phyloP scores from a whole-genome alignment of 2,888 invertebrate genomes.

The Entomobrya multifasciata region DNA sequence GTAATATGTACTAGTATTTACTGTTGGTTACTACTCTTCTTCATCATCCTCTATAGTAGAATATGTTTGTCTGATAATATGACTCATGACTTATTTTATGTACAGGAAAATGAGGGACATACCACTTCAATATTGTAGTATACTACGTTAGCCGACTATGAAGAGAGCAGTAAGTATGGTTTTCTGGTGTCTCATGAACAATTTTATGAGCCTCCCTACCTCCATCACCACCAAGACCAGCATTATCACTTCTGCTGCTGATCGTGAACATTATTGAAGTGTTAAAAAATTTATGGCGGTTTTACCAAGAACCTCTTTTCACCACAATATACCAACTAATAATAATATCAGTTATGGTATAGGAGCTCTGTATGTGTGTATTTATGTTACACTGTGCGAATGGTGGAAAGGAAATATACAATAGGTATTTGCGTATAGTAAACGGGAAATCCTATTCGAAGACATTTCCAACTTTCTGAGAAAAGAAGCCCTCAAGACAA shows the following conservation, averaged over 20 bases:
- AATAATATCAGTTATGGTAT: no score
- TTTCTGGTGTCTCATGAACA: slow-evolving; percentile 60
- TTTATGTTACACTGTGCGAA: no score
- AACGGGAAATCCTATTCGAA: no score
- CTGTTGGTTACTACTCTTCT: slow-evolving; percentile 7
- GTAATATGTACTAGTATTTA: neutral
- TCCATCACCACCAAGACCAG: neutral
- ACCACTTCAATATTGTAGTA: slow-evolving; percentile 41
- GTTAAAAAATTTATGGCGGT: slow-evolving; percentile 78
- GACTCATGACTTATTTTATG: neutral
- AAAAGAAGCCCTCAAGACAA: slow-evolving; percentile 8
- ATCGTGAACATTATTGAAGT: slow-evolving; percentile 78
- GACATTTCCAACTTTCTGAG: no score
- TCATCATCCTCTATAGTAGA: neutral
- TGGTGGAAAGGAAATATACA: no score
- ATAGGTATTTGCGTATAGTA: no score
- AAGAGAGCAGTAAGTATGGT: slow-evolving; percentile 36
- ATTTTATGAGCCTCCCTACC: slow-evolving; percentile 71
- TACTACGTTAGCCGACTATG: neutral
- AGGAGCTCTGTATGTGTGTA: no score
- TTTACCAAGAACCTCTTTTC: slow-evolving; percentile 45
- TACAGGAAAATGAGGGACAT: slow-evolving; percentile 51
- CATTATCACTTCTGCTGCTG: slow-evolving; percentile 38
- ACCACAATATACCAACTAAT: slow-evolving; percentile 10
- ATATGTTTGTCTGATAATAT: slow-evolving; percentile 12